Evolutionary conservation across 2,113 vertebrate genomes (phyloP), one percentile per base, ranked within the genome.

Genomic region (Chionomys nivalis): DNA sequence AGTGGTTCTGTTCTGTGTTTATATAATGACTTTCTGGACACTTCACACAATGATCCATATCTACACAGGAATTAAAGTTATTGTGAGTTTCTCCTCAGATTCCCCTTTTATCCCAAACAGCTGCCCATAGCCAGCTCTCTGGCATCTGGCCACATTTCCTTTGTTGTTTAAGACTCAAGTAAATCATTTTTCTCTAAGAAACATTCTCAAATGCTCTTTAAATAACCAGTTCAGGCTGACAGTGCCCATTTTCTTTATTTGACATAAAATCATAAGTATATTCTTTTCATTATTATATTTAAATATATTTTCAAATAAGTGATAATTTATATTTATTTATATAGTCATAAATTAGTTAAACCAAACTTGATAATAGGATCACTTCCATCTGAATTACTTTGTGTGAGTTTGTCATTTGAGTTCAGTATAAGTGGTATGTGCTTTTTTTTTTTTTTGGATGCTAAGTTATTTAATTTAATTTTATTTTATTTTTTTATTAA

Each of bases 201-300:
- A n/a, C n/a, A n/a, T 42, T 75, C 3, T 3, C 39, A 42, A 75
- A 42, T 42, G 1, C 19, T 42, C 8, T 75, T 4, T 42, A 42
- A 24, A 5, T 1, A 42, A 24, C 12, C 3, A 42, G 11, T 19
- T 0, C 72, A 42, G 33, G 2, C 4, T 39, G 17, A 42, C 8
- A n/a, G 5, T 72, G 33, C 36, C 17, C 2, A 72, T 24, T 10
- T 23, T 42, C 8, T 75, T 75, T 39, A 11, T 3, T 75, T 21
- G 8, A 24, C n/a, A 75, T 42, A 42, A 42, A 24, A 3, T 75
- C 10, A 42, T 3, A 24, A 75, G 17, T 42, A 9, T 75, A 42
- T 11, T 42, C 49, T 2, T 5, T 11, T 42, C 3, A 42, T 75
- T 10, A 1, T 4, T 42, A 73, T 10, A 39, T 10, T 12, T 42